These are phyloP conservation scores for Syrista parreyssii DNA, from an alignment of 2,888 invertebrate genomes.

Conservation along the genomic window DNA sequence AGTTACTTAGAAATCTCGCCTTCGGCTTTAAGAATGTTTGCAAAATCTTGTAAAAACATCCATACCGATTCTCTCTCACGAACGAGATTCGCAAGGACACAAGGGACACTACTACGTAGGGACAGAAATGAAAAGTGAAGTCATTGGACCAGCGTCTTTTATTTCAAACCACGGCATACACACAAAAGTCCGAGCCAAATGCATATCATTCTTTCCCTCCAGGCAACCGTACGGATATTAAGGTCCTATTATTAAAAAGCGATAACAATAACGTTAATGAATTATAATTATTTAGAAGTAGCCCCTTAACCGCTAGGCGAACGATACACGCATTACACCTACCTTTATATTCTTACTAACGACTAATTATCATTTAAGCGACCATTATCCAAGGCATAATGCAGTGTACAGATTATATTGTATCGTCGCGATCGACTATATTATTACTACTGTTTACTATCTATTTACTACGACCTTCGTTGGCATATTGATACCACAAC, in stretches of 20 bases:
- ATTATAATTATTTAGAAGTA: slow-evolving; percentile 42
- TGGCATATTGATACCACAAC: not conserved
- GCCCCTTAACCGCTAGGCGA: slow-evolving; percentile 26
- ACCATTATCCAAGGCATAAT: slow-evolving; percentile 10
- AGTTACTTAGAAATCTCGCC: not conserved
- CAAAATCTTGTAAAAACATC: not conserved
- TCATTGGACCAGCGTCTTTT: not conserved
- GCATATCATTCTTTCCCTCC: slow-evolving; percentile 55
- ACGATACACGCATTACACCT: slow-evolving; percentile 27
- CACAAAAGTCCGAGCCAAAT: slow-evolving; percentile 38
- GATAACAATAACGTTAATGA: slow-evolving; percentile 41
- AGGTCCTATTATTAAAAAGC: slow-evolving; percentile 38
- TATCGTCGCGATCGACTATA: not conserved
- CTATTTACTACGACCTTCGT: not conserved
- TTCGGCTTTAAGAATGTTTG: not conserved
- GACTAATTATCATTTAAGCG: slow-evolving; percentile 25
- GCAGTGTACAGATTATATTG: slow-evolving; percentile 18
- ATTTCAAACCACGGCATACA: not conserved
- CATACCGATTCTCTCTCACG: not conserved
- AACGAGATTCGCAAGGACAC: not conserved
- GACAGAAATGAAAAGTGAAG: not conserved
- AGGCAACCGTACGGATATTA: slow-evolving; percentile 34
- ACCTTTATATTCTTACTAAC: slow-evolving; percentile 28
- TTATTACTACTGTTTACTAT: not conserved
- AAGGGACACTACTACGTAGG: not conserved